Evolutionary conservation across 2,113 vertebrate species (phyloP).

Genomic region (Nannobrachium achirus): DNA sequence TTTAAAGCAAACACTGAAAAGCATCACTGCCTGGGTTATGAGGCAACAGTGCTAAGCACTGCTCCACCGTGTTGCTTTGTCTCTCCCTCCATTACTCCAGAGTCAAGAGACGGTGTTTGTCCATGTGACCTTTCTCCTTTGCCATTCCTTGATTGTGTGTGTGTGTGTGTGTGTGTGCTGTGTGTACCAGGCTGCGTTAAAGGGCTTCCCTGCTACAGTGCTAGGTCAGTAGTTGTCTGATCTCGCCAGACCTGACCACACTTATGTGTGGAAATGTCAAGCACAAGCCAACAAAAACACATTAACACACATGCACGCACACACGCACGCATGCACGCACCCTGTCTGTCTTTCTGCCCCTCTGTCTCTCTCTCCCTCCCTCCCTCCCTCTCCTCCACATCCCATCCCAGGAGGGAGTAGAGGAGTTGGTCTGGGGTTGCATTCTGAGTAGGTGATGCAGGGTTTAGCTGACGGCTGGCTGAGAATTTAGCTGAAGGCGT

Average conservation of each 20-base stretch:
- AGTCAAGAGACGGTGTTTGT: slow-evolving; percentile 47
- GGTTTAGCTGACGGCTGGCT: slow-evolving; percentile 46
- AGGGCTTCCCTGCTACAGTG: slow-evolving; percentile 43
- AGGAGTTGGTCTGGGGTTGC: slow-evolving; percentile 23
- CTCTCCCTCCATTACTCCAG: slow-evolving; percentile 32
- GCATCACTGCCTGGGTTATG: no score
- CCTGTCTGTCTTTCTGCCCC: slow-evolving; percentile 15
- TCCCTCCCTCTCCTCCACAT: not conserved
- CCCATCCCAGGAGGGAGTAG: not conserved
- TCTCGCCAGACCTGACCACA: slow-evolving; percentile 46
- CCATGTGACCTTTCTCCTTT: slow-evolving; percentile 64
- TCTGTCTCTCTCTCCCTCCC: no score
- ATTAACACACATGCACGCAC: slow-evolving; percentile 8
- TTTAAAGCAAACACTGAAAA: no score
- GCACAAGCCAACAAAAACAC: slow-evolving; percentile 14
- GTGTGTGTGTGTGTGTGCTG: not conserved
- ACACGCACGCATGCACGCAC: slow-evolving; percentile 9
- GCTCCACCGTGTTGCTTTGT: slow-evolving; percentile 2
- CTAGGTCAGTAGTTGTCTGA: slow-evolving; percentile 28
- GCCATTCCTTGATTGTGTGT: slow-evolving; percentile 12
- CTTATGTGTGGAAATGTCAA: slow-evolving; percentile 44
- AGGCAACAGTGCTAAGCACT: no score
- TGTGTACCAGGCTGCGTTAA: slow-evolving; percentile 8
- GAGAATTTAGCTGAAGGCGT: slow-evolving; percentile 47
- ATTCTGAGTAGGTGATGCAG: slow-evolving; percentile 52